A percentile compares a stretch with the other conserved stretches of the same genome.
These are phyloP conservation scores for Pteromalus puparum DNA, from an alignment of 1,140 invertebrate genomes.

Conservation along the genomic window DNA sequence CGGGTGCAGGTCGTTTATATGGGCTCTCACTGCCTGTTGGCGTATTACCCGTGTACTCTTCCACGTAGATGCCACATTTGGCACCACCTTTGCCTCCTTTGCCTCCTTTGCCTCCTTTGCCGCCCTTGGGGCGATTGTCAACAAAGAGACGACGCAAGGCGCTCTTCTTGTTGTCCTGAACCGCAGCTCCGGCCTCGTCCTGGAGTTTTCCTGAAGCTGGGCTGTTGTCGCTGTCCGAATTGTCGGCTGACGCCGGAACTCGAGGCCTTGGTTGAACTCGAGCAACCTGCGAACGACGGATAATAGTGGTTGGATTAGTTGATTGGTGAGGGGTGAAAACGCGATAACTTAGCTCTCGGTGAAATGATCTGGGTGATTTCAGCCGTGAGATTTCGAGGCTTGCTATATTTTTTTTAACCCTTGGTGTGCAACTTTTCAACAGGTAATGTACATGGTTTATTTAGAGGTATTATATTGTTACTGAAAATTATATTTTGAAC, in stretches of 20 bases:
- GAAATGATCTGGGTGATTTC: not conserved
- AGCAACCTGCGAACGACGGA: slow-evolving; percentile 51
- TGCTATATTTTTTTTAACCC: slow-evolving; percentile 24
- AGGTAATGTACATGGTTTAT: slow-evolving; percentile 29
- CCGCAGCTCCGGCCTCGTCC: slow-evolving; percentile 75
- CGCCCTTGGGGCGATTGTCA: slow-evolving; percentile 75
- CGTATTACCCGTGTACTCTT: slow-evolving; percentile 70
- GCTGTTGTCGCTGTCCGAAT: slow-evolving; percentile 72
- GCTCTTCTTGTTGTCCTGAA: slow-evolving; percentile 84
- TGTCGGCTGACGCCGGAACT: slow-evolving; percentile 66
- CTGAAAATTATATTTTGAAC: not conserved
- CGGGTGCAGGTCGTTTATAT: slow-evolving; percentile 70
- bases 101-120: slow-evolving; percentile 78
- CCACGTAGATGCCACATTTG: slow-evolving; percentile 74
- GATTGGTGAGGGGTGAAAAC: not conserved
- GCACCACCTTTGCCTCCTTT: slow-evolving; percentile 79
- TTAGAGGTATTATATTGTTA: slow-evolving; percentile 7
- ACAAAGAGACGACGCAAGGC: slow-evolving; percentile 82
- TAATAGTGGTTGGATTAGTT: not conserved
- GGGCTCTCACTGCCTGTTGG: slow-evolving; percentile 72
- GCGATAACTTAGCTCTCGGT: slow-evolving; percentile 4
- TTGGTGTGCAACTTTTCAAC: slow-evolving; percentile 7
- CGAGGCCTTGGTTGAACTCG: slow-evolving; percentile 69
- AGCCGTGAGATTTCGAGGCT: not conserved
- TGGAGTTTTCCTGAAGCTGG: slow-evolving; percentile 75